Conservation (phyloP, 2,797 vertebrate genomes). For the Sardinella longiceps region DNA sequence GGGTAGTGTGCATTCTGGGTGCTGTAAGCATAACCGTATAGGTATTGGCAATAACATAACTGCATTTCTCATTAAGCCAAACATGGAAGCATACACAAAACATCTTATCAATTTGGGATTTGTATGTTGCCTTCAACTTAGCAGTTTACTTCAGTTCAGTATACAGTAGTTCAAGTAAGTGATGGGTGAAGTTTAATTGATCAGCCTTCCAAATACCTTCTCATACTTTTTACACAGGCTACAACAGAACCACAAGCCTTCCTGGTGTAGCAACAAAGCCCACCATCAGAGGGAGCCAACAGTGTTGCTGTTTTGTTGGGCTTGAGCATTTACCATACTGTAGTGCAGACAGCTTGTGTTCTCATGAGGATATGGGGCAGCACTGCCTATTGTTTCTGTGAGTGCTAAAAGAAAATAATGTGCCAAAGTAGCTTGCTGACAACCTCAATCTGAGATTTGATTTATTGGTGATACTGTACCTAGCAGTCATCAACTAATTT, state of each 20-base stretch:
- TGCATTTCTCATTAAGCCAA: not conserved
- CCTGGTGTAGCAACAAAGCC: not conserved
- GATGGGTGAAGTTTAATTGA: not conserved
- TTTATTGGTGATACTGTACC: too few relatives aligned
- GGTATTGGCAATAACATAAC: not conserved
- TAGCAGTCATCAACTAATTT: too few relatives aligned
- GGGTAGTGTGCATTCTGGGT: too few relatives aligned
- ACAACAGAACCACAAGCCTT: not conserved
- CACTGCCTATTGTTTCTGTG: too few relatives aligned
- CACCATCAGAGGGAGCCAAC: not conserved
- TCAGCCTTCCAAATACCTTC: not conserved
- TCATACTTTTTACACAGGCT: not conserved
- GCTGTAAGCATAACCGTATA: too few relatives aligned
- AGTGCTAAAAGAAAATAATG: too few relatives aligned
- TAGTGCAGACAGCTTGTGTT: too few relatives aligned
- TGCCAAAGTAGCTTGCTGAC: too few relatives aligned
- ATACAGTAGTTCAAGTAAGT: not conserved
- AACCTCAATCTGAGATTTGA: too few relatives aligned
- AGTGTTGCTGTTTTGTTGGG: not conserved
- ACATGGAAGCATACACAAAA: not conserved
- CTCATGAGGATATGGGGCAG: too few relatives aligned
- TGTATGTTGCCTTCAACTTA: not conserved
- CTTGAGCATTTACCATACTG: not conserved
- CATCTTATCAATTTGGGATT: too few relatives aligned
- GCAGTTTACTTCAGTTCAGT: not conserved